Conservation (phyloP, 23 tunicate species). For the Styela plicata region DNA sequence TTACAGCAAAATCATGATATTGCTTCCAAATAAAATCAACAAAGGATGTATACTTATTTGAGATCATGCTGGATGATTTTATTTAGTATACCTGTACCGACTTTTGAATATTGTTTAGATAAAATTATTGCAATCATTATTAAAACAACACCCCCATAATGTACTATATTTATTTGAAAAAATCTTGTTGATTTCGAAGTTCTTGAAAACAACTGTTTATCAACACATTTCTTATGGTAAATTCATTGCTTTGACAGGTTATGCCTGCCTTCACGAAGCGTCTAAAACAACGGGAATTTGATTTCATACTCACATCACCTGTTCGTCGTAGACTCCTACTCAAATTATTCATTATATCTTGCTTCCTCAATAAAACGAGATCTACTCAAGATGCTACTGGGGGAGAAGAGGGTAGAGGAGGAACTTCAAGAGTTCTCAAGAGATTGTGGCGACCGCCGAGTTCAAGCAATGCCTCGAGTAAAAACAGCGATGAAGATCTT, state of each 20-base stretch:
- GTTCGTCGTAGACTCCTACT: conserved; percentile 57
- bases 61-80: no score
- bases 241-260: conserved; percentile 28
- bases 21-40: no score
- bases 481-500: neutral
- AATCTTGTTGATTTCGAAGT: no score
- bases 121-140: no score
- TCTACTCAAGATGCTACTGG: conserved; percentile 11
- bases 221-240: neutral
- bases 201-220: no score
- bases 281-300: conserved; percentile 78
- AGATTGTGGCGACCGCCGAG: conserved; percentile 54
- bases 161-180: no score
- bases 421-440: conserved; percentile 20
- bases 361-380: conserved; percentile 54
- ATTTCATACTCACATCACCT: conserved; percentile 63
- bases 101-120: no score
- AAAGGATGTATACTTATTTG: no score
- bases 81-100: no score
- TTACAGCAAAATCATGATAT: no score
- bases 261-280: conserved; percentile 71
- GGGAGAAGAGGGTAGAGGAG: conserved; percentile 27
- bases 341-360: conserved; percentile 79
- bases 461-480: neutral
- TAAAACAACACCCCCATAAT: no score